phyloP scores from a whole-genome alignment of 1,140 invertebrate species.

The Xylocopa sonorina region DNA sequence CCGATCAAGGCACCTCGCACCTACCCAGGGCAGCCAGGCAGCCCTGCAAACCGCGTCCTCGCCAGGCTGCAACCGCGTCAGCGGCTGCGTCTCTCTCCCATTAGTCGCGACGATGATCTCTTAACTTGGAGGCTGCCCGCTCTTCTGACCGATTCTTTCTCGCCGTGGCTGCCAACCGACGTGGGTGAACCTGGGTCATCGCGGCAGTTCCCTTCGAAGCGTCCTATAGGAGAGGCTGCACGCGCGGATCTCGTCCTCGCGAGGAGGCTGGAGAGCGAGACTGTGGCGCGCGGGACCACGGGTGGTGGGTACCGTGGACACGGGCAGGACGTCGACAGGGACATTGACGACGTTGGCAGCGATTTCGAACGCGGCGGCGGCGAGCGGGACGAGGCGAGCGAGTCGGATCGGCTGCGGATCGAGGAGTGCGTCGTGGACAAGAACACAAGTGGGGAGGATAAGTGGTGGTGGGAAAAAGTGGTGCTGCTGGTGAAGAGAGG shows the following conservation, averaged over 20 bases:
- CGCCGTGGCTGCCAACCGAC: background rate
- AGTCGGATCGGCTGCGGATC: background rate
- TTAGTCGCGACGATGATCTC: slow-evolving; percentile 22
- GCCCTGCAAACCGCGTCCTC: slow-evolving; percentile 48
- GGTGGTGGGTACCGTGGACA: slow-evolving; percentile 3
- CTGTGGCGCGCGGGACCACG: background rate
- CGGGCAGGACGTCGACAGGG: background rate
- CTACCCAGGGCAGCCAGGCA: slow-evolving; percentile 68
- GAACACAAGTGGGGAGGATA: slow-evolving; percentile 15
- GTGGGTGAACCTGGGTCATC: background rate
- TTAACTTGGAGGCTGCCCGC: background rate
- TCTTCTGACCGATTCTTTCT: background rate
- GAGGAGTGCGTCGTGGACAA: background rate
- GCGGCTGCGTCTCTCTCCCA: slow-evolving; percentile 10
- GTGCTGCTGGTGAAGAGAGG: slow-evolving; percentile 22
- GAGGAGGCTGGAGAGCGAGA: background rate
- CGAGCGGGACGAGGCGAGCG: background rate
- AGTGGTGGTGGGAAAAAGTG: slow-evolving; percentile 19
- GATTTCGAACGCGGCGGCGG: background rate
- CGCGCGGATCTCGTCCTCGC: background rate
- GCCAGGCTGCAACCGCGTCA: slow-evolving; percentile 3
- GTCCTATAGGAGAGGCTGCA: background rate
- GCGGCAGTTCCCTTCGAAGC: background rate
- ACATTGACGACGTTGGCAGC: background rate
- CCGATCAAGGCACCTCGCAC: slow-evolving; percentile 78